phyloP scores from a whole-genome alignment of 2,797 vertebrate genomes.

The Rhabdomys pumilio region DNA sequence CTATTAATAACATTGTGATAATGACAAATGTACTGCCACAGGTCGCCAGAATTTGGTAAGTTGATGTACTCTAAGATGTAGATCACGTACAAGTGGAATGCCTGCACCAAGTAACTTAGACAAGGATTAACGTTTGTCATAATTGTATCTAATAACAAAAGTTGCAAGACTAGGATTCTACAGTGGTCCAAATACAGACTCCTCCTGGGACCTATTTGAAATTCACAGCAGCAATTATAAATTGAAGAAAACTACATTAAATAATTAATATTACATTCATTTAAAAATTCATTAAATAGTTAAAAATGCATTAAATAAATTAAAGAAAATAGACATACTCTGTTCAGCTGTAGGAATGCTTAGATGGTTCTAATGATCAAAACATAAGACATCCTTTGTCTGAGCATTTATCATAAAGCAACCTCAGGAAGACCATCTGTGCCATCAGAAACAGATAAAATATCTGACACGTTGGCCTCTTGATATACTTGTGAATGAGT shows the following conservation, averaged over 20 bases:
- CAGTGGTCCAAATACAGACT: not conserved
- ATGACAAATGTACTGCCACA: not conserved
- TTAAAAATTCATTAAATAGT: too few relatives aligned
- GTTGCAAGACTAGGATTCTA: constrained; percentile 33
- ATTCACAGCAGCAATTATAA: constrained; percentile 39
- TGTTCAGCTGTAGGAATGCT: constrained; percentile 34
- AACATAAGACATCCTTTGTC: constrained; percentile 43
- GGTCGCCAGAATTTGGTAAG: not conserved
- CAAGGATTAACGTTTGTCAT: not conserved
- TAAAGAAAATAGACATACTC: constrained; percentile 26
- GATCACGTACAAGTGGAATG: not conserved
- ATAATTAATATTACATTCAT: too few relatives aligned
- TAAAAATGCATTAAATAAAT: too few relatives aligned
- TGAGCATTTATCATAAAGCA: constrained; percentile 6
- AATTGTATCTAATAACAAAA: constrained; percentile 36
- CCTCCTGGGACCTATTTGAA: constrained; percentile 47
- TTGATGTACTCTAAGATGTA: not conserved
- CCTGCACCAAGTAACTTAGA: constrained; percentile 4
- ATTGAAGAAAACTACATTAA: constrained; percentile 22
- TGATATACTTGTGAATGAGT: not conserved
- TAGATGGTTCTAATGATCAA: constrained; percentile 52
- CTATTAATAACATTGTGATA: not conserved
- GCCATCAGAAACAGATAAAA: not conserved
- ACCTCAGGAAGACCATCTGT: not conserved
- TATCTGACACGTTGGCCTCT: not conserved